These are phyloP conservation scores for Lottia gigantea DNA, from an alignment of 2,888 invertebrate genomes.

Conservation along the genomic window DNA sequence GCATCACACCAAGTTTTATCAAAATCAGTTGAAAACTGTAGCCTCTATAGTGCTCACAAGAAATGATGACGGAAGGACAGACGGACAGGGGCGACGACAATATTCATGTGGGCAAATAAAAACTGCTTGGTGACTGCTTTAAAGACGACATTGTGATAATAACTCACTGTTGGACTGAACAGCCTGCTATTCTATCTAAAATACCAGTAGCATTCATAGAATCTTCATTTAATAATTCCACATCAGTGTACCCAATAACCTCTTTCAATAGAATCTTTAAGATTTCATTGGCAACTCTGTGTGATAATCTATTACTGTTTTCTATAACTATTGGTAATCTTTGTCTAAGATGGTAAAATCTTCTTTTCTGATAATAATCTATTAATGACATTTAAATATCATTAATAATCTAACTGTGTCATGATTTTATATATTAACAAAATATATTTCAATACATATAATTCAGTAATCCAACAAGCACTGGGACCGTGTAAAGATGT, in stretches of 20 bases:
- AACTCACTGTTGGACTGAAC: slow-evolving; percentile 42
- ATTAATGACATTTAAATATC: slow-evolving; percentile 15
- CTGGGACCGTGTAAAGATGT: no score
- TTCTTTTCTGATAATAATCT: slow-evolving; percentile 44
- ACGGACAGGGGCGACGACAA: no score
- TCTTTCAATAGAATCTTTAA: slow-evolving; percentile 67
- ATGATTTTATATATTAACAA: no score
- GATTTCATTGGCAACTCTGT: slow-evolving; percentile 66
- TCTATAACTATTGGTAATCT: slow-evolving; percentile 59
- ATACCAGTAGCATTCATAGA: slow-evolving; percentile 59
- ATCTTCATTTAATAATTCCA: slow-evolving; percentile 52
- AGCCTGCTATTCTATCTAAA: slow-evolving; percentile 63
- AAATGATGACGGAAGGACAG: no score
- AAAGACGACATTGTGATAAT: neutral
- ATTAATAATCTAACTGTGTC: no score
- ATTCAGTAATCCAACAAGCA: no score
- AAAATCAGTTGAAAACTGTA: no score
- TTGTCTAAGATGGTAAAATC: slow-evolving; percentile 54
- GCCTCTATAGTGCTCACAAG: no score
- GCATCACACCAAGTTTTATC: no score
- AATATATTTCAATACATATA: no score
- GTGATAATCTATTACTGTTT: slow-evolving; percentile 64
- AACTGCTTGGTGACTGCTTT: no score
- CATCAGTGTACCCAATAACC: slow-evolving; percentile 66
- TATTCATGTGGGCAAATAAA: no score